These are phyloP conservation scores for Pterocles gutturalis DNA, from an alignment of 2,113 vertebrate species.

Conservation along the genomic window DNA sequence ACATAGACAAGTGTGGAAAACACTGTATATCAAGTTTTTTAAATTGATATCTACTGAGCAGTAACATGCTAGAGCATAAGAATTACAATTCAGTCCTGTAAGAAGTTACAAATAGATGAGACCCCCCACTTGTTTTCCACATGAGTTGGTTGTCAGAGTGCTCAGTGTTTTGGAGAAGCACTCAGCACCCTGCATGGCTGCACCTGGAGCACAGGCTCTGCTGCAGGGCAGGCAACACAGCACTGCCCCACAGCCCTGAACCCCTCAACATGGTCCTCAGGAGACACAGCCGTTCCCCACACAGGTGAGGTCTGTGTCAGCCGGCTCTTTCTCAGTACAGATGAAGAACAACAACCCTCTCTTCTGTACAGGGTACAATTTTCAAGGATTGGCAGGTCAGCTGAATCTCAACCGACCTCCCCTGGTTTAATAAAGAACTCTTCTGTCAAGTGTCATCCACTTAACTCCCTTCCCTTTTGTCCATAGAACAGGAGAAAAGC, in stretches of 20 bases:
- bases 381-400: not conserved
- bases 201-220: accelerated
- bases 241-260: not conserved
- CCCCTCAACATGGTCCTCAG: accelerated
- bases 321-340: not conserved
- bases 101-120: not conserved
- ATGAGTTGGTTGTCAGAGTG: not conserved
- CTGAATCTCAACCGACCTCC: not conserved
- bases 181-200: accelerated
- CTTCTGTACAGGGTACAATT: not conserved
- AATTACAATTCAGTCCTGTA: not conserved
- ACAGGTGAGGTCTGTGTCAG: not conserved
- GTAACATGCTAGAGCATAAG: accelerated
- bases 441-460: not conserved
- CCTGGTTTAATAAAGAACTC: not conserved
- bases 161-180: not conserved
- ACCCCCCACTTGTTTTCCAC: not conserved
- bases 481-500: not conserved
- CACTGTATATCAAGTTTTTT: accelerated
- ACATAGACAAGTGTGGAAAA: not conserved
- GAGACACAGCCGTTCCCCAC: accelerated
- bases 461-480: not conserved
- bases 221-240: not conserved
- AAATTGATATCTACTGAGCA: not conserved
- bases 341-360: not conserved